These are phyloP conservation scores for Ectropis grisescens DNA, from an alignment of 1,140 invertebrate species.

Conservation along the genomic window DNA sequence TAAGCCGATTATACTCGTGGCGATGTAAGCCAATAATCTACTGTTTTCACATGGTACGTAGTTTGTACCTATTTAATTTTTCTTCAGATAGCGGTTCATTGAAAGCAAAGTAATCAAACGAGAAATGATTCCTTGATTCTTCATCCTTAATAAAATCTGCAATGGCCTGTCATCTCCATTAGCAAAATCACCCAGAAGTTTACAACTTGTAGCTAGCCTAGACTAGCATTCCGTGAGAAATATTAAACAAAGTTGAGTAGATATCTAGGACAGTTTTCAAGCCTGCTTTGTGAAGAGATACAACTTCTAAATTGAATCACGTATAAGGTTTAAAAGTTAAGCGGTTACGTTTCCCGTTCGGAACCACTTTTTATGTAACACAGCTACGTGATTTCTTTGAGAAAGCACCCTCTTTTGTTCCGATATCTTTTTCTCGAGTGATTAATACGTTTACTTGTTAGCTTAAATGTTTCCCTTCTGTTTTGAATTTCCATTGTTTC, in stretches of 20 bases:
- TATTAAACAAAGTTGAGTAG: conserved; percentile 54
- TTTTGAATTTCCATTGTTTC: conserved; percentile 2
- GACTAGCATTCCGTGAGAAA: no score
- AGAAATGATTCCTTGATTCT: no score
- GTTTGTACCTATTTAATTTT: no score
- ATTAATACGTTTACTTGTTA: conserved; percentile 30
- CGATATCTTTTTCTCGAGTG: conserved; percentile 30
- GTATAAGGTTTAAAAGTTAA: conserved; percentile 61
- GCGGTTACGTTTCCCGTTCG: conserved; percentile 36
- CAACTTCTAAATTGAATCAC: conserved; percentile 66
- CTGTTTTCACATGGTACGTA: no score
- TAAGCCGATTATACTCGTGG: no score
- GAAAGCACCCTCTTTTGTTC: conserved; percentile 32
- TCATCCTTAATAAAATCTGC: no score
- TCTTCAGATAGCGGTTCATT: no score
- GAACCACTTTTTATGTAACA: conserved; percentile 41
- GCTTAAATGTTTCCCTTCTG: conserved; percentile 18
- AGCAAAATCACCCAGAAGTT: no score
- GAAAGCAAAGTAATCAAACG: no score
- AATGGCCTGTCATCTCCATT: no score
- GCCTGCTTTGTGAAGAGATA: conserved; percentile 29
- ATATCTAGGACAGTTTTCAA: conserved; percentile 47
- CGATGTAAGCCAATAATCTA: no score
- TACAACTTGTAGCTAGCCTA: no score
- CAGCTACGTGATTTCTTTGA: conserved; percentile 46